Base-by-base conservation (phyloP, 1,140 invertebrate species). In the Gonatopus flavifemur region DNA sequence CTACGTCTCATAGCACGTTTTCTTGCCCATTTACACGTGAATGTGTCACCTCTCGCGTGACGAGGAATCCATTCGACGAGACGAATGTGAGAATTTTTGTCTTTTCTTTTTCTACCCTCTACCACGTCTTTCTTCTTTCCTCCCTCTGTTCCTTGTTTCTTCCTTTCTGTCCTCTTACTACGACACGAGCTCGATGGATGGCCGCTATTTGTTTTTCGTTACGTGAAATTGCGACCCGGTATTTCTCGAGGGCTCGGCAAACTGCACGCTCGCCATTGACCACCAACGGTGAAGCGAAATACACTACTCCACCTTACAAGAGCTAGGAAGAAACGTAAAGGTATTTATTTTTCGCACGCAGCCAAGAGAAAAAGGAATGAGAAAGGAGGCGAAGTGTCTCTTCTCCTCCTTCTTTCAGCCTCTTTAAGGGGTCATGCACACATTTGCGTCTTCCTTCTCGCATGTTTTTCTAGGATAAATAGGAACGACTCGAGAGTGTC, bases 151-250 rank as follows among this genome's bases (percentile, higher is more conserved):
- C 43, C 31, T 37, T 18, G 35, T 24, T 32, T 52, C 35, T 32
- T 40, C 28, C 21, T 30, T 13, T 32, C 38, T 42, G 25, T 39
- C 22, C 42, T 15, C 19, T 13, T 19, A 19, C 10, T 30, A 31
- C 44, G 45, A 20, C 32, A 15, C 43, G 22, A 16, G 43, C 50
- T 58, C 59, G 55, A 63, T 64, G 49, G 44, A 56, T 61, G 25
- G 24, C 32, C 31, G 44, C 53, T 69, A 63, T 71, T 70, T 71
- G 62, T 69, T 70, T 71, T 70, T 71, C 69, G 62, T 69, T 70
- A 70, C 50, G 58, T 43, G 66, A 59, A 66, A 69, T 66, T 66
- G 61, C 50, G 52, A 55, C 40, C 55, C 57, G 40, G 55, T 67
- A 56, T 68, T 60, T 66, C 62, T 70, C 54, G 52, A 71, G 66